Evolutionary conservation across 1,140 invertebrate species (phyloP).

Genomic region (Oscheius sp.): DNA sequence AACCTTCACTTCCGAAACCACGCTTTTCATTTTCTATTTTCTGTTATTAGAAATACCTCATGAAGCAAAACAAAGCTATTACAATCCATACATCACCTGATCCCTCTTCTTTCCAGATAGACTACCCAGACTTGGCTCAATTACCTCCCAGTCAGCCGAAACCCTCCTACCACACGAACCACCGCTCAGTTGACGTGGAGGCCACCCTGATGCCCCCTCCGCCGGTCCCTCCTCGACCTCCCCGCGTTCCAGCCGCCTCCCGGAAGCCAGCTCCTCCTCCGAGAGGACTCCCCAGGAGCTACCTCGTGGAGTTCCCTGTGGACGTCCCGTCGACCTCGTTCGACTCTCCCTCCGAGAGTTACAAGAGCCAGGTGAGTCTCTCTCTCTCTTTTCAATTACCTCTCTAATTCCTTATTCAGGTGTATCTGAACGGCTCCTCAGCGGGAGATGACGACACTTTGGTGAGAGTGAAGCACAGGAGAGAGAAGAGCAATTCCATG

Average conservation of each 20-base stretch:
- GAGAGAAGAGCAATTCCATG: constrained; percentile 35
- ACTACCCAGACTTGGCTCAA: constrained; percentile 73
- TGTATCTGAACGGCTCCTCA: constrained; percentile 28
- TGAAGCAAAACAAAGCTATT: too few species aligned
- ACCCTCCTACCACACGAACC: neutral
- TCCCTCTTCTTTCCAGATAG: constrained; percentile 72
- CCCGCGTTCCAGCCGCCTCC: constrained; percentile 14
- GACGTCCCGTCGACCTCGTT: constrained; percentile 29
- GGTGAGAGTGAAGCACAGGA: constrained; percentile 35
- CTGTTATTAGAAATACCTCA: too few species aligned
- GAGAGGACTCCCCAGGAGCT: constrained; percentile 19
- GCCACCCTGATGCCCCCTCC: constrained; percentile 7
- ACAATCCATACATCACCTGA: too few species aligned
- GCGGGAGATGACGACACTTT: constrained; percentile 35
- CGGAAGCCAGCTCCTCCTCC: constrained; percentile 8
- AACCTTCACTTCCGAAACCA: too few species aligned
- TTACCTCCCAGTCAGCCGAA: neutral
- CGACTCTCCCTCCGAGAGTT: neutral
- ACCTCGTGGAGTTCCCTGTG: constrained; percentile 27
- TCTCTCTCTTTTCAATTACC: neutral
- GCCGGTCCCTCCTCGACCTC: constrained; percentile 4
- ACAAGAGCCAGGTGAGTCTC: constrained; percentile 20
- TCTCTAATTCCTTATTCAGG: constrained; percentile 5
- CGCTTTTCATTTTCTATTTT: too few species aligned
- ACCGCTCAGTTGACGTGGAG: neutral